Percentiles rank a stretch among this genome's conserved stretches.
Evolutionary conservation across 2,113 vertebrate genomes (phyloP).

Genomic region (Eulemur rufifrons): DNA sequence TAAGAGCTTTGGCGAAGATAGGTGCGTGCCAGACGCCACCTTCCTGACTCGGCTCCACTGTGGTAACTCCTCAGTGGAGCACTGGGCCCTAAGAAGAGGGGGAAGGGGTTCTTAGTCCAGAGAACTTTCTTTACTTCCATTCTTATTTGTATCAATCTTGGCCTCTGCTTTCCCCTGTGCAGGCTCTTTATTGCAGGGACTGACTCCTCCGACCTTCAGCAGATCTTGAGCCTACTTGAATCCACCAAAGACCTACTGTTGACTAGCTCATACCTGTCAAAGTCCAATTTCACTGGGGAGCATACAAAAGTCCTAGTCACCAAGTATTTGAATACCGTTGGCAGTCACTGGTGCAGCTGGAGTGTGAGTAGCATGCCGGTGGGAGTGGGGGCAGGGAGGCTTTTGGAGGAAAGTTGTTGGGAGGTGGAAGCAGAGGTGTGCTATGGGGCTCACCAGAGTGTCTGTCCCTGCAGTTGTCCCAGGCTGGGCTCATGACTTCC

Average conservation of each 20-base stretch:
- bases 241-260: constrained; percentile 53
- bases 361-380: constrained; percentile 65
- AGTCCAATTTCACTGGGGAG: rapidly evolving
- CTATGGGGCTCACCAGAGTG: not conserved
- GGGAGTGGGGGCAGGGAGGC: not conserved
- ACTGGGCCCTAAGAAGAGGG: not conserved
- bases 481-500: constrained; percentile 74
- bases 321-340: constrained; percentile 42
- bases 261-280: constrained; percentile 66
- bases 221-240: constrained; percentile 33
- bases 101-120: not conserved
- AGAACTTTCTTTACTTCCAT: not conserved
- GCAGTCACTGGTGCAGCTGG: constrained; percentile 74
- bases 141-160: not conserved
- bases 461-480: constrained; percentile 64
- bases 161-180: not conserved
- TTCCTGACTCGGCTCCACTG: not conserved
- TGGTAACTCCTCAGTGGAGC: not conserved
- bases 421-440: not conserved
- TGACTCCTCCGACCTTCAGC: not conserved
- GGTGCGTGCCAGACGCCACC: constrained; percentile 41
- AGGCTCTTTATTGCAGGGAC: constrained; percentile 76
- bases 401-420: not conserved
- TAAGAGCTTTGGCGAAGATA: constrained; percentile 63
- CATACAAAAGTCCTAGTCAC: not conserved